A percentile compares a stretch with the other conserved stretches of the same genome.
Evolutionary conservation across 2,888 invertebrate genomes (phyloP).

Genomic region (Cerceris ruficornis): DNA sequence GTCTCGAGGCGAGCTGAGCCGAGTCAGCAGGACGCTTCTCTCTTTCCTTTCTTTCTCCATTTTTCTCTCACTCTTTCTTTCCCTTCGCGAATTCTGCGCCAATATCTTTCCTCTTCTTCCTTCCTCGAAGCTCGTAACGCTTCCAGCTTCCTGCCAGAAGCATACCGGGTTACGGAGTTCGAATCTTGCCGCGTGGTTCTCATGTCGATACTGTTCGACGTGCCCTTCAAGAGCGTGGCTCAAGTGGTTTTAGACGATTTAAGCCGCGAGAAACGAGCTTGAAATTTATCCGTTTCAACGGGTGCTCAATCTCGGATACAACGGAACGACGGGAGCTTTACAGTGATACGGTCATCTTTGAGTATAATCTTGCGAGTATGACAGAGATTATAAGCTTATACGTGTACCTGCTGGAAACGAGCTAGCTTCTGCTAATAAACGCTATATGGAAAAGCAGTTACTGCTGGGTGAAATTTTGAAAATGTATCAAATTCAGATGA

Average conservation of each 20-base stretch:
- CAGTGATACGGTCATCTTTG: not conserved
- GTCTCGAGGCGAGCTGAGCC: slow-evolving; percentile 48
- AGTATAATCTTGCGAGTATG: not conserved
- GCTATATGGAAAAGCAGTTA: too few species aligned
- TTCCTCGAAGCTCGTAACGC: slow-evolving; percentile 42
- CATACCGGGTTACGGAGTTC: slow-evolving; percentile 30
- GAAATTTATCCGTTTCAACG: slow-evolving; percentile 30
- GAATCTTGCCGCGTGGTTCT: slow-evolving; percentile 36
- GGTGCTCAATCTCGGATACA: slow-evolving; percentile 12
- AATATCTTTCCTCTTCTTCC: slow-evolving; percentile 49
- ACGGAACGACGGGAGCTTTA: slow-evolving; percentile 1
- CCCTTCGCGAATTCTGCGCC: slow-evolving; percentile 43
- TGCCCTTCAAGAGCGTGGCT: slow-evolving; percentile 31
- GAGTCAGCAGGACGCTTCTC: slow-evolving; percentile 66
- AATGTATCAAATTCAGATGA: too few species aligned
- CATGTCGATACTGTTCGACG: slow-evolving; percentile 37
- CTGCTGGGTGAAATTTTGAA: too few species aligned
- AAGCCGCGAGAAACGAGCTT: slow-evolving; percentile 35
- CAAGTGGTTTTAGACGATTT: slow-evolving; percentile 45
- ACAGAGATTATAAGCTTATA: too few species aligned
- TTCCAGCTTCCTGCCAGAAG: slow-evolving; percentile 53
- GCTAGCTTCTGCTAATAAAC: too few species aligned
- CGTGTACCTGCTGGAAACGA: too few species aligned
- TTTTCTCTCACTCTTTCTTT: not conserved
- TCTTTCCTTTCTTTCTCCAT: slow-evolving; percentile 13